Percentiles rank a stretch among this genome's conserved stretches.
These are phyloP conservation scores for Dasypus novemcinctus DNA, from an alignment of 2,113 vertebrate species.

Conservation along the genomic window DNA sequence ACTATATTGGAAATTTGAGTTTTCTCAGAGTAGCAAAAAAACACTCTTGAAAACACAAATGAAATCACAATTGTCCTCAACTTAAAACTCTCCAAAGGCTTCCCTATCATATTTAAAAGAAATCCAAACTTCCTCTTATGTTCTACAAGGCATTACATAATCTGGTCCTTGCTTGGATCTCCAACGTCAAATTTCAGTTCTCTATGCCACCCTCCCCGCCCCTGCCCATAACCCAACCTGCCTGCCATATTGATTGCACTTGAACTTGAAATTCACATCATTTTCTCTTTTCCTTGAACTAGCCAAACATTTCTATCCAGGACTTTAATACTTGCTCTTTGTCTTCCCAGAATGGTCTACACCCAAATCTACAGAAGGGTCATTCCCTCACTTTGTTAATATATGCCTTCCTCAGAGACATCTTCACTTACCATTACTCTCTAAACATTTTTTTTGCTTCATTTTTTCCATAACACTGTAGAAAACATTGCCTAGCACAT, in stretches of 20 bases:
- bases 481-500: not conserved
- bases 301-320: not conserved
- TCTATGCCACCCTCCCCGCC: not conserved
- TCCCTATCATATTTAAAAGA: not conserved
- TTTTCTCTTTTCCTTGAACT: not conserved
- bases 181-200: not conserved
- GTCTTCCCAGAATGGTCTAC: not conserved
- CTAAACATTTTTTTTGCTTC: not conserved
- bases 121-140: not conserved
- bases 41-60: not conserved
- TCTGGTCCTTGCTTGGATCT: not conserved
- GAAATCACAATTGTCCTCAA: not conserved
- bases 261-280: not conserved
- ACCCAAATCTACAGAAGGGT: not conserved
- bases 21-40: not conserved
- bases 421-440: not conserved
- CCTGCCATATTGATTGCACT: not conserved
- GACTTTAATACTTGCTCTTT: not conserved
- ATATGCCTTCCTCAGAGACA: not conserved
- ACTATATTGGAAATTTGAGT: not conserved
- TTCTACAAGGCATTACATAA: not conserved
- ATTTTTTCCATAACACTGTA: not conserved
- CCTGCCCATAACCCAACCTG: not conserved
- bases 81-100: not conserved
- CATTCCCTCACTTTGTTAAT: not conserved